A percentile compares a stretch with the other conserved stretches of the same genome.
Conservation (phyloP, 2,797 vertebrate species). For the Acanthiza pusilla region DNA sequence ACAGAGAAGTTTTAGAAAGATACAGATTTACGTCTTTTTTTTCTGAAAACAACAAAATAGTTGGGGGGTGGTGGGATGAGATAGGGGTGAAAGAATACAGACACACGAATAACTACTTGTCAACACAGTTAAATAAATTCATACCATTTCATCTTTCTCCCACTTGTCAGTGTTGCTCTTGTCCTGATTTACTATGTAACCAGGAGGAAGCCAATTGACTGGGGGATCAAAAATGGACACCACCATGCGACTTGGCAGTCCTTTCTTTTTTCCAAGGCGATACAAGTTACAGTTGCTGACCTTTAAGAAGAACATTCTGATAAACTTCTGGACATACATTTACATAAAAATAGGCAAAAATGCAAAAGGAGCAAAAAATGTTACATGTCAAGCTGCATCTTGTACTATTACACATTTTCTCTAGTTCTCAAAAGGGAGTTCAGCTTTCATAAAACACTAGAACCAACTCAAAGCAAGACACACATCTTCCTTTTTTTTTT, state of each 20-base stretch:
- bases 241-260: slow-evolving; percentile 97
- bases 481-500: neutral
- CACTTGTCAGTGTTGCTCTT: slow-evolving; percentile 87
- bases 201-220: slow-evolving; percentile 98
- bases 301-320: slow-evolving; percentile 71
- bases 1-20: neutral
- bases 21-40: neutral
- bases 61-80: neutral
- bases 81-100: neutral
- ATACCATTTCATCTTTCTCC: slow-evolving; percentile 89
- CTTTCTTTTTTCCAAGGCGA: slow-evolving; percentile 97
- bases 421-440: neutral
- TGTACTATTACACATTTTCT: neutral
- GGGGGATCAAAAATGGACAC: slow-evolving; percentile 99
- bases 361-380: neutral
- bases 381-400: neutral
- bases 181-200: slow-evolving; percentile 97
- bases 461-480: neutral
- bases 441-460: neutral
- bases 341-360: neutral
- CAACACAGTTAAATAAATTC: neutral
- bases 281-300: slow-evolving; percentile 99
- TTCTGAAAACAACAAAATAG: neutral
- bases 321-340: neutral
- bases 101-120: neutral